Evolutionary conservation across 2,888 invertebrate genomes (phyloP).

Genomic region (Agrotis ipsilon): DNA sequence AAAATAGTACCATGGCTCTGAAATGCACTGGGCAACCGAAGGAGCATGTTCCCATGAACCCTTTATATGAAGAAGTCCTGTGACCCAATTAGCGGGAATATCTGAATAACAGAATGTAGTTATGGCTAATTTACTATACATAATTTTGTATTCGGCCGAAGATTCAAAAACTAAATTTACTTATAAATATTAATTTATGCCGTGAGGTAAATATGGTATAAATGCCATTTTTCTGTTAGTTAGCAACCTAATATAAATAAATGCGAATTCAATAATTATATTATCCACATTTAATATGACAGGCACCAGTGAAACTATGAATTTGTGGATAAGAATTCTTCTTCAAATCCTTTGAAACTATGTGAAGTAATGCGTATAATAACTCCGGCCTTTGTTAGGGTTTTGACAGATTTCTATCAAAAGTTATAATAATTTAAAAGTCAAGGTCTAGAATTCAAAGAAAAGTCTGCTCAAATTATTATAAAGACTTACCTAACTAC

Average conservation of each 20-base stretch:
- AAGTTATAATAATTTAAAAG: conserved; percentile 4
- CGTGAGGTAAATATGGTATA: no score
- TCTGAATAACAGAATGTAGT: no score
- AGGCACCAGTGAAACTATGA: conserved; percentile 7
- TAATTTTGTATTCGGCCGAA: no score
- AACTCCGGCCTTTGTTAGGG: conserved; percentile 9
- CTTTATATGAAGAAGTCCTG: no score
- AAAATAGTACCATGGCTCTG: no score
- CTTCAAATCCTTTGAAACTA: conserved; percentile 39
- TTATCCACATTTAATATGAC: conserved; percentile 11
- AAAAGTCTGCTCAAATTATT: neutral
- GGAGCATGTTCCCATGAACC: no score
- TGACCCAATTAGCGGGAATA: no score
- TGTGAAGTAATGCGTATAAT: conserved; percentile 41
- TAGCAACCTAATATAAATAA: neutral
- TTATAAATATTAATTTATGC: no score
- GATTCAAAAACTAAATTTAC: no score
- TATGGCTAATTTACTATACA: no score
- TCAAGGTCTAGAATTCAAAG: no score
- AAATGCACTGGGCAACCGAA: no score
- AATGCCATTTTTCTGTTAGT: neutral
- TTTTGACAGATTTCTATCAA: conserved; percentile 30
- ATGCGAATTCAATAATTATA: conserved; percentile 34
- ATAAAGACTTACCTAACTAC: neutral
- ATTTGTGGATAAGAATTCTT: conserved; percentile 21